Evolutionary conservation across 2,888 invertebrate species (phyloP).

Genomic region (Sepiola atlantica): DNA sequence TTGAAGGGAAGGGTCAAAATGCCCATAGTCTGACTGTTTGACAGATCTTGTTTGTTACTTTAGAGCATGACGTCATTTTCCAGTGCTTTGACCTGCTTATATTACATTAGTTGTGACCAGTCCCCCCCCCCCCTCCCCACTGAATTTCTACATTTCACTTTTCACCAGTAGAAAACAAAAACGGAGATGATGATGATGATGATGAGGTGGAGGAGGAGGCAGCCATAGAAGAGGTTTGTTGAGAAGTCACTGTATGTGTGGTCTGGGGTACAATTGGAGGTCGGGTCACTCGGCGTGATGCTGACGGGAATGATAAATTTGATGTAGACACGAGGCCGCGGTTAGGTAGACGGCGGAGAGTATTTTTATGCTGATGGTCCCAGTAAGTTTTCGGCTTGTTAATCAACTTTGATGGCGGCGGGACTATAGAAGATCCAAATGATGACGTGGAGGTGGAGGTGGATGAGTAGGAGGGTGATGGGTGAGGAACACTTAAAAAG

Average conservation of each 20-base stretch:
- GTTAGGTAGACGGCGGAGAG: slow-evolving; percentile 35
- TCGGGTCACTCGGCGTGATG: slow-evolving; percentile 38
- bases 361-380: slow-evolving; percentile 42
- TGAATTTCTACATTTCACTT: background rate
- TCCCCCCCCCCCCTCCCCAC: background rate
- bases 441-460: background rate
- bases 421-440: background rate
- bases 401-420: background rate
- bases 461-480: background rate
- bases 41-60: too few relatives aligned
- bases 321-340: slow-evolving; percentile 42
- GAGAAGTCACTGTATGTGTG: background rate
- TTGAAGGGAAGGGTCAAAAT: too few relatives aligned
- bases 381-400: slow-evolving; percentile 43
- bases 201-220: background rate
- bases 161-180: background rate
- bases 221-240: background rate
- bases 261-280: background rate
- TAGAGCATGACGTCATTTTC: too few relatives aligned
- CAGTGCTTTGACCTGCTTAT: too few relatives aligned
- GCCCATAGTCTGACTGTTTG: too few relatives aligned
- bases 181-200: background rate
- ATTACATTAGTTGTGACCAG: too few relatives aligned
- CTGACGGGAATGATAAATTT: slow-evolving; percentile 45
- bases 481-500: slow-evolving; percentile 38